Percentiles rank a stretch among this genome's conserved stretches.
These are phyloP conservation scores for Plecotus auritus DNA, from an alignment of 2,113 vertebrate genomes.

Conservation along the genomic window DNA sequence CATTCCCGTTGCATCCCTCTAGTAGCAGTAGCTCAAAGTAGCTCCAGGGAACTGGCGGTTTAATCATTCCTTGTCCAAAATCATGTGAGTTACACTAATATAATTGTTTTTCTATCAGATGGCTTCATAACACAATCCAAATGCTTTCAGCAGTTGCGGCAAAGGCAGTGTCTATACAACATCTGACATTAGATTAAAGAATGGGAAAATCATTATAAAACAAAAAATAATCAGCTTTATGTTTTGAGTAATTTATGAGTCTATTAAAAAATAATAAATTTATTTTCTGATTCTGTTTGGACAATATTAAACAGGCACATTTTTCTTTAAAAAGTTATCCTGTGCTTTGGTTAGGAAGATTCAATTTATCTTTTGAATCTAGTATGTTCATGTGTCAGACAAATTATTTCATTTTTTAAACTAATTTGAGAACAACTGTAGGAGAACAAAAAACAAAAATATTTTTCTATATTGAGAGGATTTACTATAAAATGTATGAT, in stretches of 20 bases:
- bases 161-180: background rate
- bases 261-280: background rate
- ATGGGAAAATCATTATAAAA: background rate
- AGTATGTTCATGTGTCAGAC: background rate
- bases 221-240: background rate
- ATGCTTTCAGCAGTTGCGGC: background rate
- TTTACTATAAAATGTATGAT: background rate
- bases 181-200: background rate
- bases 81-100: slow-evolving; percentile 26
- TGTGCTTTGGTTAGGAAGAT: background rate
- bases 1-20: background rate
- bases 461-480: background rate
- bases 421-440: background rate
- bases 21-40: slow-evolving; percentile 9
- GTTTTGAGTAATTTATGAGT: slow-evolving; percentile 15
- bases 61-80: slow-evolving; percentile 42
- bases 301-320: background rate
- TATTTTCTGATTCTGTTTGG: background rate
- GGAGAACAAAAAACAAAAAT: background rate
- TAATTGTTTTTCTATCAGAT: slow-evolving; percentile 42
- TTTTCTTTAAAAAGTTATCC: background rate
- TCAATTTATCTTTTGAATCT: background rate
- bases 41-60: background rate
- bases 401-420: slow-evolving; percentile 24
- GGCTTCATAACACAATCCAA: slow-evolving; percentile 23